These are phyloP conservation scores for Leucosticte australis DNA, from an alignment of 2,113 vertebrate species.

Conservation along the genomic window DNA sequence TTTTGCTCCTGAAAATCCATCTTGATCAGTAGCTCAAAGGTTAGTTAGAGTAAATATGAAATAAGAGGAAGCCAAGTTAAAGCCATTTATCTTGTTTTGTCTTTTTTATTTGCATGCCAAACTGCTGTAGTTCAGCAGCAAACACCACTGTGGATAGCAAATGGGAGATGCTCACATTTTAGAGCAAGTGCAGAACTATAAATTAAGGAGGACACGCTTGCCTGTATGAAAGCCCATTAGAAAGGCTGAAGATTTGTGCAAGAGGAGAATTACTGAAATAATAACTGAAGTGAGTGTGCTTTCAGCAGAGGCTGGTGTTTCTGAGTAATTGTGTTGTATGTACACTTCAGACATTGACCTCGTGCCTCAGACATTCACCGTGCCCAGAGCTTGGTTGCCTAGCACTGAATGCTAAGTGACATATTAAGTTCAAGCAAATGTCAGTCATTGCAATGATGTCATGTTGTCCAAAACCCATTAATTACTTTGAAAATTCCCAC, in stretches of 20 bases:
- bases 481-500: conserved; percentile 63
- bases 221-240: background rate
- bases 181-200: background rate
- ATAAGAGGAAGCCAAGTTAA: background rate
- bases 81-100: background rate
- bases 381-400: conserved; percentile 37
- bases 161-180: background rate
- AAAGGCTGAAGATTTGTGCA: background rate
- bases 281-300: background rate
- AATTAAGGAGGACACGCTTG: background rate
- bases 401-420: conserved; percentile 55
- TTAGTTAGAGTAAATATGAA: background rate
- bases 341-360: conserved; percentile 47
- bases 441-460: conserved; percentile 59
- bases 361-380: conserved; percentile 29
- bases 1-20: background rate
- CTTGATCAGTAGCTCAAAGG: background rate
- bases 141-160: background rate
- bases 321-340: conserved; percentile 27
- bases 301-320: background rate
- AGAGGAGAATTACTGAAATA: background rate
- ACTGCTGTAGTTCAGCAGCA: background rate
- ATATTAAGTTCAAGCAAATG: conserved; percentile 60
- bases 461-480: conserved; percentile 56
- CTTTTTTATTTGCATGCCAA: background rate